Percentiles rank a stretch among this genome's conserved stretches.
Conservation (phyloP, 2,113 vertebrate species). For the Siniperca knerii region DNA sequence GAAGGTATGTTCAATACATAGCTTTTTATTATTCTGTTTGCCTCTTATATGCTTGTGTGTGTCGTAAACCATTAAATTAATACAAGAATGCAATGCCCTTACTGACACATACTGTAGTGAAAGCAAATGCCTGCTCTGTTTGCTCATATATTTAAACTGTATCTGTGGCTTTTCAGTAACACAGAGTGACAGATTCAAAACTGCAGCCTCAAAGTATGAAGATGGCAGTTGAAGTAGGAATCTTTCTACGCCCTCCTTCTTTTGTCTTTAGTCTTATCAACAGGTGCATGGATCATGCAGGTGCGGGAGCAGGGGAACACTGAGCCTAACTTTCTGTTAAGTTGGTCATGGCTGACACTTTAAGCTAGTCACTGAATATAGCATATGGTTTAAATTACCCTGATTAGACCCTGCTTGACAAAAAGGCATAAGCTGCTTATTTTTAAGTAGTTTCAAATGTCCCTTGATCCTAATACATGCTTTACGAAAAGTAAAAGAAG, state of each 20-base stretch:
- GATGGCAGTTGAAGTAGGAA: neutral
- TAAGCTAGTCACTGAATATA: constrained; percentile 70
- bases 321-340: constrained; percentile 67
- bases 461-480: constrained; percentile 71
- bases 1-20: constrained; percentile 24
- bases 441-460: constrained; percentile 78
- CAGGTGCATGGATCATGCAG: constrained; percentile 54
- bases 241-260: constrained; percentile 2
- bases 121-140: constrained; percentile 18
- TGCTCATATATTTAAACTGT: neutral
- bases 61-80: constrained; percentile 25
- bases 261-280: constrained; percentile 49
- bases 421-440: constrained; percentile 81
- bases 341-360: constrained; percentile 77
- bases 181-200: neutral
- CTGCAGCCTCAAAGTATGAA: neutral
- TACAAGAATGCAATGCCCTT: constrained; percentile 14
- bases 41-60: constrained; percentile 12
- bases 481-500: constrained; percentile 39
- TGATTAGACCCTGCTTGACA: constrained; percentile 75
- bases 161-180: neutral
- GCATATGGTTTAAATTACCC: constrained; percentile 77
- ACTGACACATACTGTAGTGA: neutral
- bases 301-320: constrained; percentile 37
- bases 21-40: constrained; percentile 44